A percentile compares a stretch with the other conserved stretches of the same genome.
These are phyloP conservation scores for Samia ricini DNA, from an alignment of 1,140 invertebrate genomes.

Conservation along the genomic window DNA sequence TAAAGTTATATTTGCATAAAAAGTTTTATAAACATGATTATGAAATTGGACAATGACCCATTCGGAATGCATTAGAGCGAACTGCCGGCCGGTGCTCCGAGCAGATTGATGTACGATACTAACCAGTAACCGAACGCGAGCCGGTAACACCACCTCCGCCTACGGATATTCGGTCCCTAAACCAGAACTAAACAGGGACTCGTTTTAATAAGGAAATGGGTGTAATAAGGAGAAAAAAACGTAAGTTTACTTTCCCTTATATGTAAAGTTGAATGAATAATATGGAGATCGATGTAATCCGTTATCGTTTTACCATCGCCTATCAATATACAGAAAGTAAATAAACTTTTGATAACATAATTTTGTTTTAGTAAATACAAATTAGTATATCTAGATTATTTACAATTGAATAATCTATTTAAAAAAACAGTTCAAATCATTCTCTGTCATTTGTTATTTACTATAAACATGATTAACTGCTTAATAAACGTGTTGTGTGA, in stretches of 20 bases:
- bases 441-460: too few species aligned
- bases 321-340: background rate
- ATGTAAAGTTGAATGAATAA: background rate
- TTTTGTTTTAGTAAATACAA: too few species aligned
- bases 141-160: constrained; percentile 29
- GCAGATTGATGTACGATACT: constrained; percentile 53
- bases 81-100: constrained; percentile 35
- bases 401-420: too few species aligned
- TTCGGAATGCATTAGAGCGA: constrained; percentile 53
- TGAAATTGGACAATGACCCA: constrained; percentile 53
- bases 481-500: background rate
- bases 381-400: too few species aligned
- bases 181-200: constrained; percentile 38
- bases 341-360: too few species aligned
- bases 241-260: constrained; percentile 53
- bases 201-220: constrained; percentile 56
- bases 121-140: constrained; percentile 28
- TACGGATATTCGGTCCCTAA: constrained; percentile 29
- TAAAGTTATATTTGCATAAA: background rate
- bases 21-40: background rate
- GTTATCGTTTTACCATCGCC: background rate
- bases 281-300: background rate
- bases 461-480: too few species aligned
- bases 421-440: too few species aligned
- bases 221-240: constrained; percentile 69